phyloP scores from a whole-genome alignment of 2,888 invertebrate species.

The Bembecia ichneumoniformis region DNA sequence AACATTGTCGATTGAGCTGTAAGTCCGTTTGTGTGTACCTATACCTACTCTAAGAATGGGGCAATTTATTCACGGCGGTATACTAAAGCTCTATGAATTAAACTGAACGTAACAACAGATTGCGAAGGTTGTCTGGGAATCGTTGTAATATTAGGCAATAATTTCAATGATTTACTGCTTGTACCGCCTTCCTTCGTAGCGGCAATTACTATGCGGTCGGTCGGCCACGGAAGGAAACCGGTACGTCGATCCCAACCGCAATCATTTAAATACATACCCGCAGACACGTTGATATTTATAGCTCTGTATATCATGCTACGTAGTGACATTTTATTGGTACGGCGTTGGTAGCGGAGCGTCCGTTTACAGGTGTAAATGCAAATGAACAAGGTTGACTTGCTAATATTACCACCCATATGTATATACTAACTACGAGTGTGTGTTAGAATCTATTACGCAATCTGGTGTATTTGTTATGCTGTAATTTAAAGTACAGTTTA shows the following conservation, averaged over 20 bases:
- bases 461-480: background rate
- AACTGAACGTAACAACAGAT: conserved; percentile 53
- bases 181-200: conserved; percentile 40
- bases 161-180: conserved; percentile 65
- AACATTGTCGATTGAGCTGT: no score
- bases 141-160: conserved; percentile 63
- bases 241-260: conserved; percentile 61
- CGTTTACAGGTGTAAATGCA: conserved; percentile 26
- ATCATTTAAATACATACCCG: conserved; percentile 62
- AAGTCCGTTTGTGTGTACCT: no score
- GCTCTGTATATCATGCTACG: conserved; percentile 53
- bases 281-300: conserved; percentile 58
- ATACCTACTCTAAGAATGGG: conserved; percentile 23
- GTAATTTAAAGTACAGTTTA: background rate
- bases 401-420: background rate
- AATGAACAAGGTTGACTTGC: conserved; percentile 23
- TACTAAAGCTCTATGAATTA: conserved; percentile 50
- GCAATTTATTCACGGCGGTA: conserved; percentile 38
- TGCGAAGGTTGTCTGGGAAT: conserved; percentile 39
- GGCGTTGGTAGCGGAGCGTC: conserved; percentile 15
- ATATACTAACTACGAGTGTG: background rate
- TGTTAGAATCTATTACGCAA: background rate
- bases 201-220: conserved; percentile 65
- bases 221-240: conserved; percentile 61
- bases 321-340: conserved; percentile 58